Conservation (phyloP, 2,797 vertebrate genomes). For the Scarus forsteni region DNA sequence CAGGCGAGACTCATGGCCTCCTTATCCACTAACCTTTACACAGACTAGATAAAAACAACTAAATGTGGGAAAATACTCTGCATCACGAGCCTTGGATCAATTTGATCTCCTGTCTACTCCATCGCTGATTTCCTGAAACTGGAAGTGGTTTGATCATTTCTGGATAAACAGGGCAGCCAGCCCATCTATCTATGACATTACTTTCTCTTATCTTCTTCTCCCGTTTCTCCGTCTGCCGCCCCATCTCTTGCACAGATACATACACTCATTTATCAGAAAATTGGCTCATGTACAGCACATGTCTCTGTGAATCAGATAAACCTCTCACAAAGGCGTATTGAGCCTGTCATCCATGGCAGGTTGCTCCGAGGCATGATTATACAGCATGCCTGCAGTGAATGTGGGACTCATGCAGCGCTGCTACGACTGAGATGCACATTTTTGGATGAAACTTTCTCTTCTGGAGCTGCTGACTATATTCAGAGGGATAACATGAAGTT, state of each 20-base stretch:
- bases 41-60: constrained; percentile 14
- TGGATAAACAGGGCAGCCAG: constrained; percentile 39
- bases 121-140: constrained; percentile 56
- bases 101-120: constrained; percentile 38
- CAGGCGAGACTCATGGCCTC: constrained; percentile 32
- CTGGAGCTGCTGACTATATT: constrained; percentile 1
- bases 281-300: constrained; percentile 31
- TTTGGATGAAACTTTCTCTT: constrained; percentile 1
- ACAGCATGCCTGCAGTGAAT: constrained; percentile 20
- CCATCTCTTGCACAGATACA: constrained; percentile 10
- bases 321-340: constrained; percentile 34
- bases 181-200: constrained; percentile 18
- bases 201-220: constrained; percentile 30
- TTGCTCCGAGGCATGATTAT: constrained; percentile 59
- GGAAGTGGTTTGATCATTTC: constrained; percentile 40
- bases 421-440: constrained; percentile 16
- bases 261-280: constrained; percentile 32
- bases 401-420: background rate
- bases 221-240: constrained; percentile 9
- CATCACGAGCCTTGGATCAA: constrained; percentile 35
- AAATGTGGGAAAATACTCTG: constrained; percentile 33
- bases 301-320: constrained; percentile 64
- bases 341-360: constrained; percentile 49
- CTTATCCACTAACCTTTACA: constrained; percentile 45
- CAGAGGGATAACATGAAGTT: background rate